Evolutionary conservation across 2,797 vertebrate genomes (phyloP), one percentile per base, ranked within the genome.

Genomic region (Thripadectes ignobilis): DNA sequence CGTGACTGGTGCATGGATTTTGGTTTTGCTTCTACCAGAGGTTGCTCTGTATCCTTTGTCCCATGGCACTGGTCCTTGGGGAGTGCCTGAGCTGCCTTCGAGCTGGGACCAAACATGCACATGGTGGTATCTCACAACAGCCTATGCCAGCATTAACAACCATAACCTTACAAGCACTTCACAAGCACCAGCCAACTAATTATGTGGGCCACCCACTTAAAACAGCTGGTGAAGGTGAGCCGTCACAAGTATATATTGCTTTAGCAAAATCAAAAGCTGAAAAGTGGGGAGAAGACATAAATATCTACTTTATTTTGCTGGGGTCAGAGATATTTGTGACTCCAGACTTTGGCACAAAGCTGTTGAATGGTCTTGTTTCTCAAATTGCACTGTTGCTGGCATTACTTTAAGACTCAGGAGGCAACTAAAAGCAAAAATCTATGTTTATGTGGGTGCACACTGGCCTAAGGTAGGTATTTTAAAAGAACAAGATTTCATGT

Each of bases 1-100:
- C 0, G 0, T 51, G 30, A 24, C 29, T 10, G 8, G 14, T 24
- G 30, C 41, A 0, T 23, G 46, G 29, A 11, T 69, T 87, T 71
- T 26, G 23, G 22, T 11, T 91, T 93, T 85, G 41, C 55, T 72
- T 73, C 73, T 78, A 26, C 14, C 2, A 3, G 65, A 58, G 16
- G 11, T 63, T 89, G 49, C 57, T 72, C n/a, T 68, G 27, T 69
- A 17, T 76, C 29, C 39, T 69, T 74, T 67, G 18, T 80, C 61
- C 57, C 16, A 1, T 4, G 2, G 14, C 15, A 0, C 7, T 67
- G 14, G 27, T 52, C 65, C 36, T n/a, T 41, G 30, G 13, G 19
- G 26, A 73, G 19, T 29, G n/a, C 55, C 75, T 87, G 65, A 66
- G 32, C 52, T 69, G 38, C 61, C 55, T 73, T 66, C 2, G 0